These are phyloP conservation scores for Menura novaehollandiae DNA, from an alignment of 2,113 vertebrate genomes.

Conservation along the genomic window DNA sequence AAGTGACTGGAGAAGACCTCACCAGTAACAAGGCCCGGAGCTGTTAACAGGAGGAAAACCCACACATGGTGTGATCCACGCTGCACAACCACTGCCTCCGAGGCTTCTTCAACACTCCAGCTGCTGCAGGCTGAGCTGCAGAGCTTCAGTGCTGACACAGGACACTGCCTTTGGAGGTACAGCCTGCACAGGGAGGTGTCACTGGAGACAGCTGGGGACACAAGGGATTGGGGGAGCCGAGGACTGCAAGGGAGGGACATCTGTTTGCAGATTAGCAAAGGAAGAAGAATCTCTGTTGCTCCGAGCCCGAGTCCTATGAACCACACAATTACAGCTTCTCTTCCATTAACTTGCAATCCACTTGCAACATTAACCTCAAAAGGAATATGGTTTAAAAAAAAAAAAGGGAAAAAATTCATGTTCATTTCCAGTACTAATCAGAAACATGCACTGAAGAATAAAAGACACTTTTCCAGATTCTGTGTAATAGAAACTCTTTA, in stretches of 20 bases:
- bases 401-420: not conserved
- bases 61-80: fast-evolving
- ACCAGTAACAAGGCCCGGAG: not conserved
- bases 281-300: not conserved
- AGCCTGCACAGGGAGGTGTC: not conserved
- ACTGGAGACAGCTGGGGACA: not conserved
- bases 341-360: slow-evolving; percentile 21
- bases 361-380: slow-evolving; percentile 30
- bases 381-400: not conserved
- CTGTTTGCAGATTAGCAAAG: not conserved
- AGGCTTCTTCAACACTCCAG: fast-evolving
- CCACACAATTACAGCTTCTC: not conserved
- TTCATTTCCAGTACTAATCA: slow-evolving; percentile 58
- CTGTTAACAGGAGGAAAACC: not conserved
- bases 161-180: not conserved
- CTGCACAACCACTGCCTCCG: fast-evolving
- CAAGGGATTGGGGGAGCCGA: not conserved
- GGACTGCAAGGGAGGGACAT: not conserved
- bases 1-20: not conserved
- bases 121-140: not conserved
- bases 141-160: not conserved
- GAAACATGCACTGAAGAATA: slow-evolving; percentile 41
- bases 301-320: not conserved
- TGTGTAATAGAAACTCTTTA: not conserved
- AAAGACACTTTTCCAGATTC: slow-evolving; percentile 19